Evolutionary conservation across 2,888 invertebrate genomes (phyloP).

Genomic region (Xestia xanthographa): DNA sequence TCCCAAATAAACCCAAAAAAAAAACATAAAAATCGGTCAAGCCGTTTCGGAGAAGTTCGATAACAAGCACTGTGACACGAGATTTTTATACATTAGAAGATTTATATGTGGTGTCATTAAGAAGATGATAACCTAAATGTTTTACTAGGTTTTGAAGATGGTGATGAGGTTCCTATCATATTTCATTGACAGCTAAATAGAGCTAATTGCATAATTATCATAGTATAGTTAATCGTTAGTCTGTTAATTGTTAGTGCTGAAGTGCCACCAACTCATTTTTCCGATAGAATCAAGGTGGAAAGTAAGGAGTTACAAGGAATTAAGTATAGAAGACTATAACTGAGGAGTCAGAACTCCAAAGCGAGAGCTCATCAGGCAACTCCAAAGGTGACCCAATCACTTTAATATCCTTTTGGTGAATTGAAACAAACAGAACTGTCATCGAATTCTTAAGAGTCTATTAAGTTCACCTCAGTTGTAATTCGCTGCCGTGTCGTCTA

Average conservation of each 20-base stretch:
- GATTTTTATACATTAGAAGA: no score
- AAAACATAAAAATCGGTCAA: no score
- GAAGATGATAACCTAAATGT: neutral
- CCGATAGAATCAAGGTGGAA: no score
- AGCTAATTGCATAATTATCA: neutral
- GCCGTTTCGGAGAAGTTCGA: no score
- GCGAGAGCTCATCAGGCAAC: neutral
- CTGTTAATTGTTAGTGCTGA: neutral
- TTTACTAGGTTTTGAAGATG: neutral
- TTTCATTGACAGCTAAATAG: neutral
- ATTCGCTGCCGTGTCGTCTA: slow-evolving; percentile 82
- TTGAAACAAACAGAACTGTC: slow-evolving; percentile 20
- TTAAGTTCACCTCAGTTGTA: slow-evolving; percentile 67
- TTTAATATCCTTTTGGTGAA: neutral
- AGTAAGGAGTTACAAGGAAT: no score
- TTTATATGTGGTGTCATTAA: neutral
- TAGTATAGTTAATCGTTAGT: no score
- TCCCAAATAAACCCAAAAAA: no score
- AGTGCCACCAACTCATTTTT: neutral
- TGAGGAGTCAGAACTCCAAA: neutral
- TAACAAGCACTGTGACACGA: no score
- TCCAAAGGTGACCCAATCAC: neutral
- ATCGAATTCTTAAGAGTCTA: slow-evolving; percentile 53
- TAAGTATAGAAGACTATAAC: neutral
- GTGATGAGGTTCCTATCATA: neutral